A percentile compares a stretch with the other conserved stretches of the same genome.
phyloP scores from a whole-genome alignment of 2,888 invertebrate genomes.

The Elysia crispata region DNA sequence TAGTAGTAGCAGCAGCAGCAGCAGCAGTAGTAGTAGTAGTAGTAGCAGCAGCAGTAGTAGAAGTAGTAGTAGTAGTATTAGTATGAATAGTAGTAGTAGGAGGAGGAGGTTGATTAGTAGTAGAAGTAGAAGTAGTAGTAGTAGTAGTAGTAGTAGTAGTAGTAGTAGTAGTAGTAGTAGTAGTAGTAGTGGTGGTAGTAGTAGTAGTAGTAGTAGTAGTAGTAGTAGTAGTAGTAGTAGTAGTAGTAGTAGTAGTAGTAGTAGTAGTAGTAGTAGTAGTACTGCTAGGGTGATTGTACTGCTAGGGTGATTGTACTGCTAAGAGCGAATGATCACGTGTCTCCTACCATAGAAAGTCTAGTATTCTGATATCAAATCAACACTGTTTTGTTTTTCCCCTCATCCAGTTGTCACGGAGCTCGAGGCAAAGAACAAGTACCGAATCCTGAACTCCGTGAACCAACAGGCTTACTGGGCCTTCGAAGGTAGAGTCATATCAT shows the following conservation, averaged over 20 bases:
- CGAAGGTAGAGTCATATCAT: conserved; percentile 69
- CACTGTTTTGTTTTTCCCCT: conserved; percentile 27
- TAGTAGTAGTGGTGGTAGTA: conserved; percentile 14
- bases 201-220: conserved; percentile 19
- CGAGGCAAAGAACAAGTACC: conserved; percentile 72
- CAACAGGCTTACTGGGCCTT: conserved; percentile 74
- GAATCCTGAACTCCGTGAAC: conserved; percentile 68
- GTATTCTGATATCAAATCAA: too few species aligned
- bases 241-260: conserved; percentile 19
- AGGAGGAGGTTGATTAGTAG: too few species aligned
- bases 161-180: conserved; percentile 19
- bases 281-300: too few species aligned
- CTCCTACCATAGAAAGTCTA: too few species aligned
- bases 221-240: conserved; percentile 16
- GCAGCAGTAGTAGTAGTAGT: conserved; percentile 9
- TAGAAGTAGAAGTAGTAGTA: conserved; percentile 10
- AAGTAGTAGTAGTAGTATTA: conserved; percentile 14
- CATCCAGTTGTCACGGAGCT: conserved; percentile 69
- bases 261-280: conserved; percentile 13
- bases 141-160: conserved; percentile 18
- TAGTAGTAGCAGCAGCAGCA: conserved; percentile 10
- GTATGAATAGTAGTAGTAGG: too few species aligned
- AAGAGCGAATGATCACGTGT: too few species aligned
- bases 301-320: too few species aligned
- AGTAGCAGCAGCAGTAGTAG: conserved; percentile 13